These are phyloP conservation scores for Magallana nippona DNA, from an alignment of 2,888 invertebrate species.

Conservation along the genomic window DNA sequence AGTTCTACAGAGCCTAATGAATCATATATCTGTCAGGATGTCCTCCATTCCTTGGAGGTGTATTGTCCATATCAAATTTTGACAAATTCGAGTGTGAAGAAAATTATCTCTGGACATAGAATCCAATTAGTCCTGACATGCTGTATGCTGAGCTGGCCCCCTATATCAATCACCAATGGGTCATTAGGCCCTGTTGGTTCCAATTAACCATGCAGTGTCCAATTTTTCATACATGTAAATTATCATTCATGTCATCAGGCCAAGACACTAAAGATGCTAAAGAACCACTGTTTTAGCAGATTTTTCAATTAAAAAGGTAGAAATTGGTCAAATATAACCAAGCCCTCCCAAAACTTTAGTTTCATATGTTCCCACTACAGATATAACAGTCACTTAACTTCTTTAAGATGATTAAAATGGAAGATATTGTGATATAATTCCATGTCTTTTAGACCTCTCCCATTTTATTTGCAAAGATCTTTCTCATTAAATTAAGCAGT, in stretches of 20 bases:
- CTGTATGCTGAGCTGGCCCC: slow-evolving; percentile 11
- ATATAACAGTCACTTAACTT: too few species aligned
- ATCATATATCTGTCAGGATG: slow-evolving; percentile 31
- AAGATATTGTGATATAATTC: neutral
- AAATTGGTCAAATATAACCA: too few species aligned
- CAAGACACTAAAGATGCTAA: neutral
- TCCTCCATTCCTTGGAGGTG: slow-evolving; percentile 27
- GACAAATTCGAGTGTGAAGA: slow-evolving; percentile 32
- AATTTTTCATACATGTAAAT: slow-evolving; percentile 33
- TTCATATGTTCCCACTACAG: too few species aligned
- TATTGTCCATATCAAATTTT: slow-evolving; percentile 35
- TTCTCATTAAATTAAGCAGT: neutral
- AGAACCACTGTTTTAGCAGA: neutral
- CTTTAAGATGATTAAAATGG: neutral
- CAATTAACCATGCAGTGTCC: slow-evolving; percentile 31
- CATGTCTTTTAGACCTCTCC: neutral
- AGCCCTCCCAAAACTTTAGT: too few species aligned
- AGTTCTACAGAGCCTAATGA: slow-evolving; percentile 26
- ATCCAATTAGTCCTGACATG: slow-evolving; percentile 31
- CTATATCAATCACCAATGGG: slow-evolving; percentile 26
- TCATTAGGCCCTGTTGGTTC: slow-evolving; percentile 33
- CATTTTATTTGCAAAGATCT: neutral
- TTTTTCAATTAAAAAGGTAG: neutral
- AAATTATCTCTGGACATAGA: slow-evolving; percentile 31
- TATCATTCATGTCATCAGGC: slow-evolving; percentile 17